Evolutionary conservation across 1,140 invertebrate genomes (phyloP).

Genomic region (Euura saliciscinereae): DNA sequence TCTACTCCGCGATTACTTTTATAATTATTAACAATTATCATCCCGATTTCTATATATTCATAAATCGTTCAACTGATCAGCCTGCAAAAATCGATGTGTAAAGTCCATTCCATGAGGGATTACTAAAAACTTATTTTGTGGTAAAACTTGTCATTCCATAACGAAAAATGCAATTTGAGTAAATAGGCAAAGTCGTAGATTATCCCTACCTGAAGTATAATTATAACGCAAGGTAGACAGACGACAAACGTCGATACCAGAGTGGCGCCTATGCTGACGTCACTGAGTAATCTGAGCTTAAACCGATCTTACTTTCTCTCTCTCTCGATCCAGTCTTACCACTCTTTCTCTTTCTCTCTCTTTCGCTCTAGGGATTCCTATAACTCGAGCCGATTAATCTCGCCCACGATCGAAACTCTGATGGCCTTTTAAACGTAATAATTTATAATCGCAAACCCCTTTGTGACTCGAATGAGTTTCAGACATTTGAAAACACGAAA

Average conservation of each 20-base stretch:
- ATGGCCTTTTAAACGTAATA: neutral
- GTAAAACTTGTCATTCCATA: too few species aligned
- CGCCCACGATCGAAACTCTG: neutral
- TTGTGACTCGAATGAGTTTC: neutral
- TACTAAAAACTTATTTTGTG: too few species aligned
- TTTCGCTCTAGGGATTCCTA: neutral
- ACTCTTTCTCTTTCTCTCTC: slow-evolving; percentile 9
- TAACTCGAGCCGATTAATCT: neutral
- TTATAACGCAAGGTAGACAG: neutral
- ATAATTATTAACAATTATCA: too few species aligned
- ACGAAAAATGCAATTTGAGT: too few species aligned
- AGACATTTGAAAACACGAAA: too few species aligned
- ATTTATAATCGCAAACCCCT: neutral
- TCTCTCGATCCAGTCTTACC: slow-evolving; percentile 4
- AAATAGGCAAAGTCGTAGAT: too few species aligned
- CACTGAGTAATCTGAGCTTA: slow-evolving; percentile 11
- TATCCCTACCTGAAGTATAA: neutral
- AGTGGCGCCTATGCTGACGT: slow-evolving; percentile 6
- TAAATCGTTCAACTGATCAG: too few species aligned
- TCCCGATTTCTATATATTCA: too few species aligned
- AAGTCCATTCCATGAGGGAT: too few species aligned
- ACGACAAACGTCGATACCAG: slow-evolving; percentile 8
- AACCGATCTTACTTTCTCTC: neutral
- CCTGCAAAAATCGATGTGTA: too few species aligned
- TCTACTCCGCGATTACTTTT: too few species aligned